Conservation (phyloP, 1,140 invertebrate genomes). For the Drosophila guanche region DNA sequence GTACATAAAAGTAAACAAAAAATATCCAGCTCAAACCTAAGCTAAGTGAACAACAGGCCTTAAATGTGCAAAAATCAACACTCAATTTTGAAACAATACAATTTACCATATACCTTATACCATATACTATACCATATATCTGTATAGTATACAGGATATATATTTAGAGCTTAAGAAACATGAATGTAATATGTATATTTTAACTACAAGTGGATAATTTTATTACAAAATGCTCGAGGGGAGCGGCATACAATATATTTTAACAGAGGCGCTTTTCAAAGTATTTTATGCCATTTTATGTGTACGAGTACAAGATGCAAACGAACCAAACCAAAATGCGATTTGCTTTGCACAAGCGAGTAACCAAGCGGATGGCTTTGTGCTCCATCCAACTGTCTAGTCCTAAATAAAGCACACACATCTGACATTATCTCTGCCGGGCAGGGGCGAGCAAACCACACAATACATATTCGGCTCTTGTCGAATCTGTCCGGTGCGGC, state of each 20-base stretch:
- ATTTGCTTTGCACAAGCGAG: too few relatives aligned
- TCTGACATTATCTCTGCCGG: constrained; percentile 29
- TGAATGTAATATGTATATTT: constrained; percentile 50
- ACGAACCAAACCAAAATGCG: constrained; percentile 7
- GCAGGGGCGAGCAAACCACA: constrained; percentile 13
- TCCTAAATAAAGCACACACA: constrained; percentile 50
- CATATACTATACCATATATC: constrained; percentile 1
- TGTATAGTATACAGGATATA: constrained; percentile 15
- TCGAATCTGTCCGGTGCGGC: constrained; percentile 15
- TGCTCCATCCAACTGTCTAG: constrained; percentile 41
- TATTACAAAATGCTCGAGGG: constrained; percentile 30
- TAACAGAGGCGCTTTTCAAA: constrained; percentile 61
- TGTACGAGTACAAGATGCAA: constrained; percentile 58
- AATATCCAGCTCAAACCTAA: constrained; percentile 33
- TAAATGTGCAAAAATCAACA: constrained; percentile 79
- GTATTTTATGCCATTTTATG: constrained; percentile 74
- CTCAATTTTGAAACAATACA: constrained; percentile 66
- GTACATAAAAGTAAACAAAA: neutral
- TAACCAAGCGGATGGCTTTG: neutral
- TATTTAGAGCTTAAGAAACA: constrained; percentile 20
- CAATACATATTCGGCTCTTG: constrained; percentile 16
- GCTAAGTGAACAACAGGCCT: constrained; percentile 71
- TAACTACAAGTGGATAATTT: constrained; percentile 62
- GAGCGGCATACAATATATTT: constrained; percentile 49
- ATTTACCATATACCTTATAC: constrained; percentile 31